Evolutionary conservation across 1,140 invertebrate species (phyloP).

Genomic region (Monomorium pharaonis): DNA sequence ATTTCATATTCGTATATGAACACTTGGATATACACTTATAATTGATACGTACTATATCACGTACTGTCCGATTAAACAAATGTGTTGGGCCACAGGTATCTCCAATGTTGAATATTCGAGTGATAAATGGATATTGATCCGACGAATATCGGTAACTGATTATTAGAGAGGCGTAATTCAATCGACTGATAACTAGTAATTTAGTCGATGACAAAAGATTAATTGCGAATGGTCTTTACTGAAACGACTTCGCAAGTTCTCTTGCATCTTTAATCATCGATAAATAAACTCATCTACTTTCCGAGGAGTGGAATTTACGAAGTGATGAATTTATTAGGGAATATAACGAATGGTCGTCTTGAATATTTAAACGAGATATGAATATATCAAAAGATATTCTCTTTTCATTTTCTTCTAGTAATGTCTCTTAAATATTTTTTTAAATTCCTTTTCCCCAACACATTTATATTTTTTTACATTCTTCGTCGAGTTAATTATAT

Average conservation of each 20-base stretch:
- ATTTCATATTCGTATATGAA: not conserved
- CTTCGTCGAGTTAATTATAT: not conserved
- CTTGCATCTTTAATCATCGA: constrained; percentile 26
- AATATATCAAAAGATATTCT: not conserved
- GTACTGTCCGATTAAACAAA: not conserved
- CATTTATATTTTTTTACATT: not conserved
- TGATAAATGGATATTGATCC: constrained; percentile 37
- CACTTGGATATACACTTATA: constrained; percentile 11
- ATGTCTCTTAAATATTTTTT: not conserved
- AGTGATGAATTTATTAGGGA: not conserved
- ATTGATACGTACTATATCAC: constrained; percentile 14
- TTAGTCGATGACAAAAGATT: constrained; percentile 5
- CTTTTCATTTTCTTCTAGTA: not conserved
- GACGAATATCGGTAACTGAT: constrained; percentile 17
- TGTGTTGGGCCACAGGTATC: not conserved
- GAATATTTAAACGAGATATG: not conserved
- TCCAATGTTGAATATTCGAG: constrained; percentile 3
- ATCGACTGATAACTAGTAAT: constrained; percentile 3
- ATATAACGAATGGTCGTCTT: not conserved
- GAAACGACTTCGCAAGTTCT: not conserved
- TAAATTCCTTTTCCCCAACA: too few species aligned
- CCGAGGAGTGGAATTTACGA: not conserved
- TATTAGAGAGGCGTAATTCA: constrained; percentile 1
- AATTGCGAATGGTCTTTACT: not conserved
- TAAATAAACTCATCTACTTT: constrained; percentile 3